Evolutionary conservation across 2,113 vertebrate genomes (phyloP).

Genomic region (Synchiropus splendidus): DNA sequence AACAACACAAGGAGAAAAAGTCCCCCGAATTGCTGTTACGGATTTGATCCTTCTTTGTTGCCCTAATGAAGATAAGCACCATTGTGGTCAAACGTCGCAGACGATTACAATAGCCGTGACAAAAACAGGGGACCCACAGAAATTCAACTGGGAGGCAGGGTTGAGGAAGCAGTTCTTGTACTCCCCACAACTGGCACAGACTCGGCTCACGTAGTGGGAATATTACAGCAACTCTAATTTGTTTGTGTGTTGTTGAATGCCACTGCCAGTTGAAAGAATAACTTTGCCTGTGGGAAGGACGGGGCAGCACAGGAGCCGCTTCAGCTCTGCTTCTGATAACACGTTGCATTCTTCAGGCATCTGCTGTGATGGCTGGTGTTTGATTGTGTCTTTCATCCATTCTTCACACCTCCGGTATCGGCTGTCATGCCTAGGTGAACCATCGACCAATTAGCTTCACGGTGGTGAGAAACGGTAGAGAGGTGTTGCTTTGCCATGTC

Average conservation of each 20-base stretch:
- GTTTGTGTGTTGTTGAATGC: conserved; percentile 52
- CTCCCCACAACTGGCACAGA: too few relatives aligned
- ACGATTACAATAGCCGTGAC: too few relatives aligned
- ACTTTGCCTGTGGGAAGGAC: conserved; percentile 72
- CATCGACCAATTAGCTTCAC: conserved; percentile 9
- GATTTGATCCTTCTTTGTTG: too few relatives aligned
- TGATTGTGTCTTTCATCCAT: conserved; percentile 55
- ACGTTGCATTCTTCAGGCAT: conserved; percentile 57
- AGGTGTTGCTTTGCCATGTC: conserved; percentile 18
- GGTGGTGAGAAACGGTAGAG: conserved; percentile 17
- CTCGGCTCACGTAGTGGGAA: conserved; percentile 16
- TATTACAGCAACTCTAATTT: conserved; percentile 14
- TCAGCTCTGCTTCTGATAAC: conserved; percentile 51
- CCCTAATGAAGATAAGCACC: too few relatives aligned
- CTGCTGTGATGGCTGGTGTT: conserved; percentile 47
- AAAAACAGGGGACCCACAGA: conserved; percentile 5
- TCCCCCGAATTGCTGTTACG: too few relatives aligned
- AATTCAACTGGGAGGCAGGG: conserved; percentile 25
- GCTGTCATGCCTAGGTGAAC: conserved; percentile 23
- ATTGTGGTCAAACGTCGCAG: too few relatives aligned
- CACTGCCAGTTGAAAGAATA: conserved; percentile 54
- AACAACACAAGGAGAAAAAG: too few relatives aligned
- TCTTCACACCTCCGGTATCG: conserved; percentile 19
- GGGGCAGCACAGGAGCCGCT: conserved; percentile 37
- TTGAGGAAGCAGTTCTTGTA: too few relatives aligned